Evolutionary conservation across 1,140 invertebrate genomes (phyloP).

Genomic region (Cecropterus lyciades): DNA sequence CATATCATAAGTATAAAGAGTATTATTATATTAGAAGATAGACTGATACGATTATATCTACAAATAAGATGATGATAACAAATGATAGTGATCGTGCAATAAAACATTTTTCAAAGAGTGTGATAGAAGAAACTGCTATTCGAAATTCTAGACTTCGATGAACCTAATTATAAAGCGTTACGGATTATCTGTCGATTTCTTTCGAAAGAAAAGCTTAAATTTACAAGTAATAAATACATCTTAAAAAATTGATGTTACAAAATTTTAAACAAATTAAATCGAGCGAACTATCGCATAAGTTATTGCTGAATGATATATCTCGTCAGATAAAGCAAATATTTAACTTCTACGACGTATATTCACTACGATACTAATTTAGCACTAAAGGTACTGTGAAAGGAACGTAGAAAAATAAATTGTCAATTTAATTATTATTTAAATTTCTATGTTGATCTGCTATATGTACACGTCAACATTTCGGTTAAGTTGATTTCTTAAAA

Average conservation of each 20-base stretch:
- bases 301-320: conserved; percentile 68
- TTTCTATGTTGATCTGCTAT: conserved; percentile 81
- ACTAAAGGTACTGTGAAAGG: conserved; percentile 75
- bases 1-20: conserved; percentile 47
- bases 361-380: conserved; percentile 68
- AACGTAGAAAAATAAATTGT: conserved; percentile 83
- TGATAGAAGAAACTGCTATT: conserved; percentile 70
- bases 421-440: conserved; percentile 79
- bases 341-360: conserved; percentile 55
- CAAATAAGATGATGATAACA: conserved; percentile 51
- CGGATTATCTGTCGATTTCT: conserved; percentile 75
- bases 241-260: conserved; percentile 30
- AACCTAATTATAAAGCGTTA: conserved; percentile 84
- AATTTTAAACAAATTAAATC: conserved; percentile 28
- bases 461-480: conserved; percentile 82
- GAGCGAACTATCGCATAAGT: conserved; percentile 26
- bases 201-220: conserved; percentile 64
- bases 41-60: conserved; percentile 40
- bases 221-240: conserved; percentile 51
- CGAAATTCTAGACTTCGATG: conserved; percentile 78
- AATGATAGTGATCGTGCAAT: conserved; percentile 60
- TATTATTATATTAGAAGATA: conserved; percentile 49
- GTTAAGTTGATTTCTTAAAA: conserved; percentile 80
- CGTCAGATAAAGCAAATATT: conserved; percentile 54
- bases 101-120: conserved; percentile 70